Base-by-base conservation (phyloP, 2,888 invertebrate species). In the Parnassius apollo region DNA sequence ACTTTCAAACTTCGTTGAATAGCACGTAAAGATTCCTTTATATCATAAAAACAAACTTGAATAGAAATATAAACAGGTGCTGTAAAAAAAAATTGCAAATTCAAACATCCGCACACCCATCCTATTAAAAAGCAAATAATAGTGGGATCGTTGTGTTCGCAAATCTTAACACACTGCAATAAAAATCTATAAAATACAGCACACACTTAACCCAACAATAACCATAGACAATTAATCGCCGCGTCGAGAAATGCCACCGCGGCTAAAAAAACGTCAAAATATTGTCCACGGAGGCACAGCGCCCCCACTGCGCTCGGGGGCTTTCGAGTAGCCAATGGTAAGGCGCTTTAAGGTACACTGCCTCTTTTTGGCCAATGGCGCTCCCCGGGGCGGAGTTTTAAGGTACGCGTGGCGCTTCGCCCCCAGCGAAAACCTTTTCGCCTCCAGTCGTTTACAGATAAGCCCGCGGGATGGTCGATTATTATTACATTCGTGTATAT, bases 371-470 rank as follows among this genome's bases (percentile, higher is more conserved):
- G 85, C 91, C 91, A 91, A 91, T 90, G 75, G 86, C 77, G 75
- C 66, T 65, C 74, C 91, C 88, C 83, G 80, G 91, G 91, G 91
- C 88, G 91, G 91, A 85, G 91, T 88, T 88, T 84, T 71, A 65
- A 88, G 90, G 89, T 80, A 80, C 86, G 84, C 83, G 75, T 83
- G 78, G 77, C 80, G 86, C 85, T 90, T 91, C 88, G 91, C 91
- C 91, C 91, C 89, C 87, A 91, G 91, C 91, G 77, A 91, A 91
- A 91, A 85, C 85, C 86, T 89, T 90, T 90, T 91, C 84, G 91
- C 91, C 91, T 90, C 82, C 91, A 91, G 91, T 91, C 91, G 91
- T 91, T 87, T 91, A 85, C 86, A 83, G 91, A 91, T 91, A 91
- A 91, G 90, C 91, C 91, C 82, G 80, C 85, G 88, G 91, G 91